Percentiles rank a stretch among this genome's conserved stretches.
Evolutionary conservation across 2,797 vertebrate species (phyloP).

Genomic region (Cygnus olor): DNA sequence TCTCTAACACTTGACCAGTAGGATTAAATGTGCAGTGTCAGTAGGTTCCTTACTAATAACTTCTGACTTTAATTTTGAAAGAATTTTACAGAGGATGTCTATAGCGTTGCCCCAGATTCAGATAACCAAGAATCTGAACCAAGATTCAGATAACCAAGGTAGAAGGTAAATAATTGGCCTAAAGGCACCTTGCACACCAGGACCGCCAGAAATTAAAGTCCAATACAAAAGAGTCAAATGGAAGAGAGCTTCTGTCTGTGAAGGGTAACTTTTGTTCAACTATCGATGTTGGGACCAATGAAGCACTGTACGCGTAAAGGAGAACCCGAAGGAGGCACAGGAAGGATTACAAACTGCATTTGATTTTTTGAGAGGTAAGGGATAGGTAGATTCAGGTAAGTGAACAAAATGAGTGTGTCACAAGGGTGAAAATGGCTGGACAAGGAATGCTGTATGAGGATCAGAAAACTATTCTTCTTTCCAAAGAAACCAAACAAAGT

Average conservation of each 20-base stretch:
- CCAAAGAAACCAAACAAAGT: neutral
- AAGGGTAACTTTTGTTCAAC: neutral
- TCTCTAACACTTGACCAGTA: neutral
- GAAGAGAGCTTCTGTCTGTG: neutral
- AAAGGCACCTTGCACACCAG: neutral
- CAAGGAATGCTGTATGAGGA: neutral
- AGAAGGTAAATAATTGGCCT: neutral
- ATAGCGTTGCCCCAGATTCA: neutral
- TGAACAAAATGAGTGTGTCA: neutral
- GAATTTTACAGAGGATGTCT: neutral
- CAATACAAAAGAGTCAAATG: accelerated
- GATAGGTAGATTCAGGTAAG: neutral
- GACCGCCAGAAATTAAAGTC: neutral
- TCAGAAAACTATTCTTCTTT: neutral
- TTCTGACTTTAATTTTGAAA: neutral
- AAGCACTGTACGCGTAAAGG: neutral
- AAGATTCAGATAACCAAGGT: neutral
- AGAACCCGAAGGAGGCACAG: neutral
- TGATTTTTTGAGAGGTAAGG: neutral
- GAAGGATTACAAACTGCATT: neutral
- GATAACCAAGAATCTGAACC: no score
- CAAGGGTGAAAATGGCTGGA: neutral
- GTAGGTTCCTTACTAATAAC: neutral
- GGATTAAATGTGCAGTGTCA: neutral
- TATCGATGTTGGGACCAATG: neutral